Conservation (phyloP, 2,888 invertebrate genomes). For the Coremacera marginata region DNA sequence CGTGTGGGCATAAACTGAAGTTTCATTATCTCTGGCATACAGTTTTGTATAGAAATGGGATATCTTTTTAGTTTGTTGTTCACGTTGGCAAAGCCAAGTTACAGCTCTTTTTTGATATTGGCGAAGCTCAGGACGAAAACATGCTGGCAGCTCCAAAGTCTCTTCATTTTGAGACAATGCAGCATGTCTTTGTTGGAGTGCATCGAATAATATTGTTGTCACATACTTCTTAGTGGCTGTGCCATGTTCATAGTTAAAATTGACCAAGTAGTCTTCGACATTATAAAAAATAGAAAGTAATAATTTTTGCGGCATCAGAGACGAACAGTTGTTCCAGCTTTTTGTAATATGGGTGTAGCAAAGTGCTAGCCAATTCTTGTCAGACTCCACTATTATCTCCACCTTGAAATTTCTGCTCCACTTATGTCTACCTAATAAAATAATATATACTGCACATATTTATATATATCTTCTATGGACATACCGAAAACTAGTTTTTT, state of each 20-base stretch:
- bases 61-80: constrained; percentile 60
- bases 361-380: not conserved
- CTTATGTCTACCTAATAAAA: not conserved
- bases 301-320: not conserved
- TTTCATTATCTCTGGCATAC: constrained; percentile 50
- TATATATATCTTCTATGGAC: not conserved
- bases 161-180: constrained; percentile 54
- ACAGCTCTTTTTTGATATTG: constrained; percentile 78
- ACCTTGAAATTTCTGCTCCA: not conserved
- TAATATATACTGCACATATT: not conserved
- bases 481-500: not conserved
- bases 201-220: constrained; percentile 59
- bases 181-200: constrained; percentile 52
- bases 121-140: constrained; percentile 71
- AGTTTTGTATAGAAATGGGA: constrained; percentile 52
- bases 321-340: not conserved
- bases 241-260: not conserved
- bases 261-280: not conserved
- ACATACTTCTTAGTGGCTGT: constrained; percentile 58
- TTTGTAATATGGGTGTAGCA: not conserved
- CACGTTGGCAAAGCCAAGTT: constrained; percentile 77
- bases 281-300: not conserved
- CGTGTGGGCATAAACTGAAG: constrained; percentile 57
- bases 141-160: constrained; percentile 57
- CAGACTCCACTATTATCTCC: not conserved